phyloP scores from a whole-genome alignment of 2,888 invertebrate species.

The Octonoba sinensis region DNA sequence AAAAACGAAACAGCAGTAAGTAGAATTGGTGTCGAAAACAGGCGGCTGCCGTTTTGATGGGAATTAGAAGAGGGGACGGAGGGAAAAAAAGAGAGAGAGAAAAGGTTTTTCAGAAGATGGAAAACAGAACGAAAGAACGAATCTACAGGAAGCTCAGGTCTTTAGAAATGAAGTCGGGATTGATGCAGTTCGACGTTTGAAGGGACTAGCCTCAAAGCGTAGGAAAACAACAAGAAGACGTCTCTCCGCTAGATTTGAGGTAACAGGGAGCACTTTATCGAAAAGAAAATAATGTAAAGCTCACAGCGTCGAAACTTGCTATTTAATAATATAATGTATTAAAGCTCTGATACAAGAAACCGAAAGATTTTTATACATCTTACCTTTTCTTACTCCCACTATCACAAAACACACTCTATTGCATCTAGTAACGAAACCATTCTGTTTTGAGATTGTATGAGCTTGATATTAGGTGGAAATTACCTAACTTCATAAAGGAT shows the following conservation, averaged over 20 bases:
- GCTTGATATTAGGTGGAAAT: too few relatives aligned
- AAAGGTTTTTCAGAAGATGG: not conserved
- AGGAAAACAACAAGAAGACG: too few relatives aligned
- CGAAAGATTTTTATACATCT: too few relatives aligned
- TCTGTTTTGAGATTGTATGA: too few relatives aligned
- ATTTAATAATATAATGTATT: too few relatives aligned
- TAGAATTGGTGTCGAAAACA: constrained; percentile 1
- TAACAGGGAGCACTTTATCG: not conserved
- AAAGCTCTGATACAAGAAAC: too few relatives aligned
- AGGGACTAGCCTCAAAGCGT: not conserved
- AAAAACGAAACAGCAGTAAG: constrained; percentile 4
- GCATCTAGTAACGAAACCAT: too few relatives aligned
- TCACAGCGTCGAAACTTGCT: too few relatives aligned
- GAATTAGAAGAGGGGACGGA: constrained; percentile 7
- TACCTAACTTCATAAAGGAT: too few relatives aligned
- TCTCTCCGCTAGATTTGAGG: not conserved
- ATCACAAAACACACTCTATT: too few relatives aligned
- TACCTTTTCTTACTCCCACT: too few relatives aligned
- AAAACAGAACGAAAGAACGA: not conserved
- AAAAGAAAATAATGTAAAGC: too few relatives aligned
- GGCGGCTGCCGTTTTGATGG: constrained; percentile 10
- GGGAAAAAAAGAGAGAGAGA: constrained; percentile 7
- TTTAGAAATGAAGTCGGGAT: constrained; percentile 5
- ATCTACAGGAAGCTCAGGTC: constrained; percentile 3
- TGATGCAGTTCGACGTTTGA: not conserved